These are phyloP conservation scores for Sminthurinus aureus DNA, from an alignment of 2,888 invertebrate genomes.

Conservation along the genomic window DNA sequence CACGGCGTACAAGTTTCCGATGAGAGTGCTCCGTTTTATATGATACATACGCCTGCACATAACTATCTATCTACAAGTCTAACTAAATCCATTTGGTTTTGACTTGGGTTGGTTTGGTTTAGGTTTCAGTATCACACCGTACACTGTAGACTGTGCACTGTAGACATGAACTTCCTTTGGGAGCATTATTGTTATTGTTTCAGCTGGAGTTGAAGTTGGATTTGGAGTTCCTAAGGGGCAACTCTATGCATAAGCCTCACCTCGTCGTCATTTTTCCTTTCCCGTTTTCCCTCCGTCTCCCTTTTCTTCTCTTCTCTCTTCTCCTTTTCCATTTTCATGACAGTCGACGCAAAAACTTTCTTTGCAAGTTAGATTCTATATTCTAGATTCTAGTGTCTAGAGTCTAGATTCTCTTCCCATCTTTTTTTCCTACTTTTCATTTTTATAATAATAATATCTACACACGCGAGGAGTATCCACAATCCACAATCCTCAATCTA, in stretches of 20 bases:
- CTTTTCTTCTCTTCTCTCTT: not conserved
- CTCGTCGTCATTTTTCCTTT: not conserved
- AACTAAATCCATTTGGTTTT: too few species aligned
- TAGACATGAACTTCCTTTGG: conserved; percentile 40
- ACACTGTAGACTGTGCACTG: not conserved
- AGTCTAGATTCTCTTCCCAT: too few species aligned
- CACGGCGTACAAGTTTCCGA: too few species aligned
- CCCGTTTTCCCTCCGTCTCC: conserved; percentile 11
- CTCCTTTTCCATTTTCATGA: too few species aligned
- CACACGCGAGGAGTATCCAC: too few species aligned
- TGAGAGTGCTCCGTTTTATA: too few species aligned
- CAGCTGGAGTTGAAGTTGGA: conserved; percentile 22
- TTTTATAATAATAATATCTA: too few species aligned
- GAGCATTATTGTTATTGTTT: conserved; percentile 42
- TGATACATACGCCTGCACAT: not conserved
- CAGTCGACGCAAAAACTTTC: conserved; percentile 29
- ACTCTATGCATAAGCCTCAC: too few species aligned
- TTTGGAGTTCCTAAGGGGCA: too few species aligned
- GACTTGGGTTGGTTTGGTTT: not conserved
- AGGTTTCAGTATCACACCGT: conserved; percentile 25
- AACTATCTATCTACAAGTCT: not conserved
- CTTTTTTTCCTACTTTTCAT: too few species aligned
- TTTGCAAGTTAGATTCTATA: conserved; percentile 27
- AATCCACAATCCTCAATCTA: too few species aligned
- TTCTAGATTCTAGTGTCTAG: too few species aligned